Evolutionary conservation across 2,797 vertebrate genomes (phyloP), one percentile per base, ranked within the genome.

Genomic region (Acrocephalus scirpaceus): DNA sequence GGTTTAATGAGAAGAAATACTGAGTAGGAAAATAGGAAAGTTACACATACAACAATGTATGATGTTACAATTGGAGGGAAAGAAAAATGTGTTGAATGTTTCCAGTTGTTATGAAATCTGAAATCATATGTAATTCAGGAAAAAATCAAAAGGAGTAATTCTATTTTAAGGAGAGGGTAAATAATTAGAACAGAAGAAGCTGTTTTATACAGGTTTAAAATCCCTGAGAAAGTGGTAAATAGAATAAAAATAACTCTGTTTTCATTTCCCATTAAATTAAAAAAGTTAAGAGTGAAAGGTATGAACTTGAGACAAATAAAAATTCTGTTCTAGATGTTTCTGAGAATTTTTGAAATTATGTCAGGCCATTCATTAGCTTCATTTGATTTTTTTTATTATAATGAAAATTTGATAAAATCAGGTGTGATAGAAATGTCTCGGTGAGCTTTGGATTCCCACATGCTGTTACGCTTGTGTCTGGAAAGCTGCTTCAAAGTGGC

Each of bases 21-120:
- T 17, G 48, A 69, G 40, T 13, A 65, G 27, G 40, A 77, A 56
- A 90, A 48, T 16, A 13, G 40, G n/a, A 17, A 81, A 75, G 29
- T 34, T 0, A 0, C 22, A 29, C 22, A 23, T 34, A 65, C n/a
- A 61, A 1, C 12, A 67, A 11, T 15, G 2, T 21, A 4, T 25
- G 10, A 30, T 58, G 22, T 71, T 91, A 62, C 44, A 78, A 2
- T 16, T 34, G 47, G 10, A 62, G 21, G 30, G n/a, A 53, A 45
- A 38, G 40, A 65, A 73, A 83, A 75, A 34, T 53, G 7, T 22
- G 0, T 47, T 44, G 20, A 23, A 50, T 60, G 18, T 36, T 88
- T 75, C 53, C 2, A 2, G 26, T 38, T 34, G 7, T 73, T 48
- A 17, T 1, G 16, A 34, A 75, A 67, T 14, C 38, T 89, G 45